phyloP scores from a whole-genome alignment of 30 jellyfish, hydroid and myxozoan genomes.

The Turritopsis rubra region DNA sequence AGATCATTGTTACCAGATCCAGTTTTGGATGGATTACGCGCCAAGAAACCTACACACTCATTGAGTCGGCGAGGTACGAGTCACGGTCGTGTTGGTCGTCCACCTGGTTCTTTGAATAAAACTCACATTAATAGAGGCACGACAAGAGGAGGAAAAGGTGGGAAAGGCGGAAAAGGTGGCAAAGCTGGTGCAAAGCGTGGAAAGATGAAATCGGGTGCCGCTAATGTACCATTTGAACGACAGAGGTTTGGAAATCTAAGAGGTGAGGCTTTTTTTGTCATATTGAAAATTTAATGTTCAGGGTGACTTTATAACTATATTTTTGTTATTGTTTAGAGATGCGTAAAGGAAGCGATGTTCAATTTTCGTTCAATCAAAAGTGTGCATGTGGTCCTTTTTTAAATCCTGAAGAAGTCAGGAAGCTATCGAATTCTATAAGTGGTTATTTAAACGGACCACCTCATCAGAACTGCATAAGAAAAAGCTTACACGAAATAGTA shows the following conservation, averaged over 20 bases:
- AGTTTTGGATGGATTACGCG: constrained; percentile 61
- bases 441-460: constrained; percentile 98
- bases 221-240: constrained; percentile 35
- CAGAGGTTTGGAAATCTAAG: constrained; percentile 47
- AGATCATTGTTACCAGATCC: constrained; percentile 88
- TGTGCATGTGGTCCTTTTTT: constrained; percentile 96
- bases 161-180: constrained; percentile 63
- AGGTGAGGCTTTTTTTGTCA: constrained; percentile 19
- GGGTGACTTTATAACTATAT: not conserved
- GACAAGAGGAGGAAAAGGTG: constrained; percentile 43
- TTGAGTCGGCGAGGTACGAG: constrained; percentile 5
- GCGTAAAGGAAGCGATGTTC: constrained; percentile 74
- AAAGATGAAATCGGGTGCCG: constrained; percentile 4
- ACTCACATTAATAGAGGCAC: constrained; percentile 36
- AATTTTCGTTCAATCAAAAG: constrained; percentile 70
- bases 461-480: constrained; percentile 93
- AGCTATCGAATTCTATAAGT: constrained; percentile 66
- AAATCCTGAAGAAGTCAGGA: constrained; percentile 70
- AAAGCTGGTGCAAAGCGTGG: constrained; percentile 55
- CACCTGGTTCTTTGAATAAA: constrained; percentile 43
- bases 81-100: constrained; percentile 40
- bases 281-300: not conserved
- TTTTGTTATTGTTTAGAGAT: constrained; percentile 25
- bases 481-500: constrained; percentile 77
- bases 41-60: constrained; percentile 25